Evolutionary conservation across 35 echinoderm and acorn worm genomes (phyloP).

Genomic region (Apostichopus parvimensis): DNA sequence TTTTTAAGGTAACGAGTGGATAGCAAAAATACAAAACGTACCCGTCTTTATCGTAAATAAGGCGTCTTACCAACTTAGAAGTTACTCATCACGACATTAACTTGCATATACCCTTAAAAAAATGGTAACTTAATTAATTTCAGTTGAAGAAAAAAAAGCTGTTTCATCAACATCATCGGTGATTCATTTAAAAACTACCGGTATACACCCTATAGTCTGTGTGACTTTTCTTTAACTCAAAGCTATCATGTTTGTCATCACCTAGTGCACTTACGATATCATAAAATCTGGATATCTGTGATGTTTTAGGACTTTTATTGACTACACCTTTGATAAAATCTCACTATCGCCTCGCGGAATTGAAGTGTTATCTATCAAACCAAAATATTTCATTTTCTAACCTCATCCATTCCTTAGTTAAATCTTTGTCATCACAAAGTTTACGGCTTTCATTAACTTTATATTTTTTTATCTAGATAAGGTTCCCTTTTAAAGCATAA

Average conservation of each 20-base stretch:
- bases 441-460: neutral
- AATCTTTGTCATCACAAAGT: neutral
- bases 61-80: too few species aligned
- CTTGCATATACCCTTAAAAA: too few species aligned
- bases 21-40: too few species aligned
- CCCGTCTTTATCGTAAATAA: too few species aligned
- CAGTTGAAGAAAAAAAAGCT: too few species aligned
- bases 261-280: neutral
- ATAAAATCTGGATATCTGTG: neutral
- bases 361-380: neutral
- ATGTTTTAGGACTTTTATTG: neutral
- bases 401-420: neutral
- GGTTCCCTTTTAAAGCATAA: neutral
- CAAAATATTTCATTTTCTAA: neutral
- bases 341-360: neutral
- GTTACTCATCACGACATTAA: too few species aligned
- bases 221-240: neutral
- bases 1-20: too few species aligned
- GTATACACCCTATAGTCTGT: too few species aligned
- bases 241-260: neutral
- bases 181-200: too few species aligned
- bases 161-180: too few species aligned
- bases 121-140: too few species aligned
- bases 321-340: neutral
- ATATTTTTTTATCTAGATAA: neutral